Evolutionary conservation across 2,113 vertebrate species (phyloP), one percentile per base, ranked within the genome.

Genomic region (Romanogobio albipinnatus): DNA sequence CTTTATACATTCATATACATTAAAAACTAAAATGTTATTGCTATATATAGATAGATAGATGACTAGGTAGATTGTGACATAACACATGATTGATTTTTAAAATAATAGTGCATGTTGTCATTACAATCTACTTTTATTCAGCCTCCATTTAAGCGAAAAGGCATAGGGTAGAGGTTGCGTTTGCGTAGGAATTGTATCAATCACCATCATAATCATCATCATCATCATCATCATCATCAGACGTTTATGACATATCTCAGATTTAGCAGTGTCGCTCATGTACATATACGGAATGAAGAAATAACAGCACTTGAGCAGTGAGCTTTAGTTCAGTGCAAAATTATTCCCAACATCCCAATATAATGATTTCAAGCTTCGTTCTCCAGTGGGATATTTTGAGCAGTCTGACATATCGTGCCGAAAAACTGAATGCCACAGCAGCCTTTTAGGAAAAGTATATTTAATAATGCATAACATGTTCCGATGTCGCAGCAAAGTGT

Each of bases 391-490:
- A 91, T 89, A 89, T 93, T 93, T 91, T 78, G 62, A 93, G 90
- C 85, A 89, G 85, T 84, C 83, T 85, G 90, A 88, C 90, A 90
- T 89, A 91, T 47, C 15, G 61, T 5, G 10, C 51, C 15, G n/a
- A 91, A 91, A 91, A 92, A 87, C 91, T 90, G 89, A 92, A 91
- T 92, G 93, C 90, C 90, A 90, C 66, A 66, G 90, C 89, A 90
- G 93, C 91, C 92, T 94, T 94, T 94, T 93, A 94, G 93, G 91
- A 94, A 92, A 94, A 94, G 94, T 90, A 92, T 91, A 90, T 92
- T 94, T 90, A 95, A 95, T 94, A 93, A 95, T 95, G 93, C 90
- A 95, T 92, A 76, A 81, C 89, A 86, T 91, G 91, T 90, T 93
- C 89, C 90, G 43, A 90, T 91, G 93, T 93, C 87, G 84, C 92